These are phyloP conservation scores for Caenorhabditis afra DNA, from an alignment of 2,888 invertebrate species.

Conservation along the genomic window DNA sequence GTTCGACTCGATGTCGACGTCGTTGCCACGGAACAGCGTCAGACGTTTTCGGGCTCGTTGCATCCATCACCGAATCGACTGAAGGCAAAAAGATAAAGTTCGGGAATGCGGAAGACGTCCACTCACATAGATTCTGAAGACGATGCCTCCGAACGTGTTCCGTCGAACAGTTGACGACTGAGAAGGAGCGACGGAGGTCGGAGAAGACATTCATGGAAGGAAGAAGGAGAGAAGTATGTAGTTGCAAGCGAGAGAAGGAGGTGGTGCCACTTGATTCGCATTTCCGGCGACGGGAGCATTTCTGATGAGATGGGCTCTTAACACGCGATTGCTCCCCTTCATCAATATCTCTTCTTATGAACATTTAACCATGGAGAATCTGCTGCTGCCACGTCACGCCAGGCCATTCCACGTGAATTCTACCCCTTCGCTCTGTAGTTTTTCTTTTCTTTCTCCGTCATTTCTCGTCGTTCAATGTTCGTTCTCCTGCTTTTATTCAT, in stretches of 20 bases:
- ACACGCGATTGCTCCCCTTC: conserved; percentile 8
- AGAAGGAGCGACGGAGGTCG: not conserved
- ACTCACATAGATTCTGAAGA: conserved; percentile 42
- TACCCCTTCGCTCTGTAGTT: too few relatives aligned
- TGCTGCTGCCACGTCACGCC: too few relatives aligned
- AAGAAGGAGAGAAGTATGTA: not conserved
- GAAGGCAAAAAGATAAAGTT: not conserved
- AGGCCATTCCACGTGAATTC: too few relatives aligned
- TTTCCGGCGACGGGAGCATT: conserved; percentile 51
- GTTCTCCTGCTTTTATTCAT: conserved; percentile 44
- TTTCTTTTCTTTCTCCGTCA: too few relatives aligned
- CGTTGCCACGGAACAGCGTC: conserved; percentile 20
- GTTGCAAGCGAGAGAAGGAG: not conserved
- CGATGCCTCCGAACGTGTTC: conserved; percentile 41
- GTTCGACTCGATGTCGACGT: conserved; percentile 49
- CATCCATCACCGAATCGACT: conserved; percentile 53
- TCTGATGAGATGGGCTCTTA: conserved; percentile 29
- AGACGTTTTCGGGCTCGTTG: conserved; percentile 40
- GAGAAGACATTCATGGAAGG: conserved; percentile 8
- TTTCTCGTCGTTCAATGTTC: not conserved
- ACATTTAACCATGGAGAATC: not conserved
- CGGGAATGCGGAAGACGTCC: not conserved
- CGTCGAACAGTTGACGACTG: conserved; percentile 30
- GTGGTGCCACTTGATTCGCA: conserved; percentile 10
- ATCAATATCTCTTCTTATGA: not conserved